Base-by-base conservation (phyloP, 2,113 vertebrate species). In the Proterorhinus semilunaris region DNA sequence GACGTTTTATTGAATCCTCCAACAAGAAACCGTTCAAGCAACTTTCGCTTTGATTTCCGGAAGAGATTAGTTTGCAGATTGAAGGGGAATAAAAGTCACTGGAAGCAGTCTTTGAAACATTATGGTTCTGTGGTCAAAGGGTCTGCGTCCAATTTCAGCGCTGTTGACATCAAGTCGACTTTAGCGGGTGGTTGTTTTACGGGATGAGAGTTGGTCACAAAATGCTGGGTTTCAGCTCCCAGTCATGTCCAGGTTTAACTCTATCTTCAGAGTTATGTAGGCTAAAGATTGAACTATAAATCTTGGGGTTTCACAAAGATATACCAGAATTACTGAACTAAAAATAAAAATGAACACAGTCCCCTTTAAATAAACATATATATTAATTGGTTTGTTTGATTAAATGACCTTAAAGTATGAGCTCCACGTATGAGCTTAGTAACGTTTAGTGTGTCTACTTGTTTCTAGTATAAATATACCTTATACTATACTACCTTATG, bases 1-100 rank as follows among this genome's bases (percentile, higher is more conserved):
- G 62, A 27, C 21, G 69, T 66, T 82, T 83, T 77, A 87, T 79
- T 79, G 59, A 83, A 85, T 82, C 65, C 16, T 66, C 58, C 6
- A 42, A 50, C 61, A 46, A 48, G 69, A 69, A 80, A 68, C 48
- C 44, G 62, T 74, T 68, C 55, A 55, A 59, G 53, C 54, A 81
- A 81, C 58, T 64, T 74, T 72, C 45, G 6, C 16, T 58, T 63
- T 75, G 67, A 81, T 78, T 82, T 71, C 27, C 72, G 54, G 16
- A 79, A 44, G 53, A 69, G 72, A 83, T 83, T 78, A 72, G 72
- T 43, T 78, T 75, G 71, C 58, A 78, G 68, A 78, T 68, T 70
- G 69, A 63, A 65, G 43, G 45, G 65, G 63, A 36, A 72, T 63
- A 71, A 59, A 45, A 68, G 66, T 80, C 6, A 8, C 5, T 9